Evolutionary conservation across 2,113 vertebrate genomes (phyloP).

Genomic region (Rutilus rutilus): DNA sequence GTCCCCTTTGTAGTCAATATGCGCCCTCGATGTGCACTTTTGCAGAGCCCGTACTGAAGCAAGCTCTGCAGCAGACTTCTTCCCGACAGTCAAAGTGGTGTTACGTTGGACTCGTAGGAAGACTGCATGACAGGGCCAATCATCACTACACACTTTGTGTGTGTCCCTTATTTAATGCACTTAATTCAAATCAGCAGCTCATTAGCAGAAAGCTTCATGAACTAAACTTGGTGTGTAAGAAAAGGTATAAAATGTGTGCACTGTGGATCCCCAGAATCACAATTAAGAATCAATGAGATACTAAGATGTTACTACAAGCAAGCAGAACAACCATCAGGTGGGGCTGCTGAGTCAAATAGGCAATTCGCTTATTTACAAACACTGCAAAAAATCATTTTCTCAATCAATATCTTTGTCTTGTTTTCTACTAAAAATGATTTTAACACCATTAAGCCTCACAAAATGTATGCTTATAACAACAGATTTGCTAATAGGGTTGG

Average conservation of each 20-base stretch:
- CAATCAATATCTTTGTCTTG: background rate
- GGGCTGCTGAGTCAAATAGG: constrained; percentile 14
- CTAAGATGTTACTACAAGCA: background rate
- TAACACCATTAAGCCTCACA: background rate
- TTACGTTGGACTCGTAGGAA: too few species aligned
- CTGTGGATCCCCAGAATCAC: background rate
- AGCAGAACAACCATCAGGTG: constrained; percentile 38
- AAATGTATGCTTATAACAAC: background rate
- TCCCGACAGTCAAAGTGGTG: too few species aligned
- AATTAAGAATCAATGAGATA: background rate
- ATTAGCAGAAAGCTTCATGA: background rate
- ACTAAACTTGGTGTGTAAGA: background rate
- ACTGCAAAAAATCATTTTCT: background rate
- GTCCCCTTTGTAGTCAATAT: too few species aligned
- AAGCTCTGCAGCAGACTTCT: too few species aligned
- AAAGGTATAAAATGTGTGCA: background rate
- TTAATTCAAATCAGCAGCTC: background rate
- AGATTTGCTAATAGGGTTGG: background rate
- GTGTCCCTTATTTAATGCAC: background rate
- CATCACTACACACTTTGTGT: background rate
- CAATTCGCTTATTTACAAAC: constrained; percentile 7
- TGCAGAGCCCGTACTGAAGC: too few species aligned
- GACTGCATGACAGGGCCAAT: too few species aligned
- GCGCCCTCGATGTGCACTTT: too few species aligned
- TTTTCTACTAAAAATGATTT: background rate